Conservation (phyloP, 2,797 vertebrate genomes). For the Pteropus rufus region DNA sequence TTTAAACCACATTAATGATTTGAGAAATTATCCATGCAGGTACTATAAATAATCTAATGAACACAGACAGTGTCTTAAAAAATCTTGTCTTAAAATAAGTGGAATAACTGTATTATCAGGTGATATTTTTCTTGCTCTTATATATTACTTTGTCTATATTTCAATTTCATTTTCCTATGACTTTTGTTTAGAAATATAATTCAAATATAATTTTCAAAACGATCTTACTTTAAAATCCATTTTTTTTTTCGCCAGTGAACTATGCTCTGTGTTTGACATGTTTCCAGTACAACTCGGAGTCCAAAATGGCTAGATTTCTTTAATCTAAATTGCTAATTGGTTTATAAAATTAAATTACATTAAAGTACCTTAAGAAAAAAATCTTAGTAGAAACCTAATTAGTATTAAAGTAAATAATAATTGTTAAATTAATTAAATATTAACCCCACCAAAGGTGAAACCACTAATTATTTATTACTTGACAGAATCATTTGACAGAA, state of each 20-base stretch:
- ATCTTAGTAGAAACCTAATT: neutral
- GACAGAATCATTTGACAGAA: neutral
- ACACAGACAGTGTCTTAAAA: neutral
- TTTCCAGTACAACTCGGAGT: slow-evolving; percentile 8
- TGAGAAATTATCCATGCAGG: neutral
- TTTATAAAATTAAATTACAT: slow-evolving; percentile 1
- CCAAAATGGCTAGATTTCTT: neutral
- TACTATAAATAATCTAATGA: neutral
- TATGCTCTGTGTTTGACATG: neutral
- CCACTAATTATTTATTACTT: neutral
- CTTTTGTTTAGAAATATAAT: slow-evolving; percentile 18
- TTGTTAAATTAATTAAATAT: slow-evolving; percentile 10
- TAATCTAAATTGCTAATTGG: neutral
- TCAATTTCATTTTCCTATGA: slow-evolving; percentile 38
- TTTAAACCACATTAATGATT: neutral
- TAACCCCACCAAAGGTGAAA: neutral
- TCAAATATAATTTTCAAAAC: slow-evolving; percentile 47
- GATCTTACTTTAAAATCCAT: slow-evolving; percentile 16
- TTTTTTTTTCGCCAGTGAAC: slow-evolving; percentile 12
- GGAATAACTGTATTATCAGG: neutral
- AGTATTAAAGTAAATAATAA: neutral
- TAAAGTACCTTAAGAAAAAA: neutral
- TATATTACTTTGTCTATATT: neutral
- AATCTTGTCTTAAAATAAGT: neutral
- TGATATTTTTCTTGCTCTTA: neutral